Base-by-base conservation (phyloP, 1,140 invertebrate species). In the Telenomus remus region DNA sequence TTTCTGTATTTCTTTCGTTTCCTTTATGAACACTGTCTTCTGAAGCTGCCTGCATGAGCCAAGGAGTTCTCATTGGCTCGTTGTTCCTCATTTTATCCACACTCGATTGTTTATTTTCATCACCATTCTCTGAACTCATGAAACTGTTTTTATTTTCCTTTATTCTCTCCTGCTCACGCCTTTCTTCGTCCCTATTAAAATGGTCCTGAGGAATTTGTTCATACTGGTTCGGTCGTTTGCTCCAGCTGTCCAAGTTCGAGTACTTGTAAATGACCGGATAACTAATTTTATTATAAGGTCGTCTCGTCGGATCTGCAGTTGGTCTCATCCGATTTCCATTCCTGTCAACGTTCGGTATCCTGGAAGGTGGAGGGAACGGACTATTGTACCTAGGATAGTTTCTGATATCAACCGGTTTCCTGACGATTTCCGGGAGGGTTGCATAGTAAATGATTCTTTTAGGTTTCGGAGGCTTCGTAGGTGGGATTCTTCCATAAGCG, bases 361-460 rank as follows among this genome's bases (percentile, higher is more conserved):
- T 34, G 14, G 63, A 50, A 13, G 56, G 47, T 13, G 51, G 57
- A 14, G 63, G 43, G 37, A 71, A 56, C 1, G 76, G 37, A 15
- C 70, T 53, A 50, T 78, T 82, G 46, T 85, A 84, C 11, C 79
- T 47, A 4, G 76, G 77, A 53, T 84, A 81, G 35, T 81, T 85
- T 16, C 86, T 79, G 0, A 85, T 64, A 27, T 87, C 86, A 1
- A 85, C 79, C 0, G 88, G 86, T 63, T 88, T 85, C 3, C 88
- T 76, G 1, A 86, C 83, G 14, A 89, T 71, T 57, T 89, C 89
- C 4, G 89, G 89, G 0, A 89, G 63, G 0, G 84, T 88, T 0
- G 88, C 88, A 37, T 89, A 90, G 54, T 90, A 90, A 42, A 90
- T 87, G 11, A 90, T 89, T 48, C 89, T 81, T 46, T 84, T 87